These are phyloP conservation scores for Paralvinella palmiformis DNA, from an alignment of 1,140 invertebrate genomes.

Conservation along the genomic window DNA sequence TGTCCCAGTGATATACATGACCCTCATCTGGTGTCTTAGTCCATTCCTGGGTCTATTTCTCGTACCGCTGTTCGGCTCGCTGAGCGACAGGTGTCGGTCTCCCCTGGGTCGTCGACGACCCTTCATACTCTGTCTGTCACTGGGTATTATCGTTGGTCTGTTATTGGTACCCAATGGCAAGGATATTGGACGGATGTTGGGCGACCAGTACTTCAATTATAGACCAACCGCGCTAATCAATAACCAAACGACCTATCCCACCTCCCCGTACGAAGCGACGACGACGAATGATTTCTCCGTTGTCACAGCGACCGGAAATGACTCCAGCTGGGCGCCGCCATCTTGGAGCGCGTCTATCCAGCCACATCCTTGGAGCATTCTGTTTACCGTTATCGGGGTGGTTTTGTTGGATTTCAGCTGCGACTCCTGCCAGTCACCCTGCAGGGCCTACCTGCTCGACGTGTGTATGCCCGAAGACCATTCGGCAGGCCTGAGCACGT, in stretches of 20 bases:
- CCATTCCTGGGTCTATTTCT: slow-evolving; percentile 73
- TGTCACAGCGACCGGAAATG: no score
- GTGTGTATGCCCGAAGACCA: slow-evolving; percentile 90
- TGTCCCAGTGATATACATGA: slow-evolving; percentile 84
- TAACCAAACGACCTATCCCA: not conserved
- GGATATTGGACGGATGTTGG: slow-evolving; percentile 62
- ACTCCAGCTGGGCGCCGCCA: no score
- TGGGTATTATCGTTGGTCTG: slow-evolving; percentile 68
- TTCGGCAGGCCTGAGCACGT: slow-evolving; percentile 83
- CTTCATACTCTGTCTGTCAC: slow-evolving; percentile 81
- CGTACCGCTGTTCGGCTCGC: slow-evolving; percentile 82
- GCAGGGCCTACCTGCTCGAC: slow-evolving; percentile 85
- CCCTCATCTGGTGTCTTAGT: slow-evolving; percentile 86
- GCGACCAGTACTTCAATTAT: not conserved
- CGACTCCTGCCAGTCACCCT: slow-evolving; percentile 90
- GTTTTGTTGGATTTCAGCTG: slow-evolving; percentile 91
- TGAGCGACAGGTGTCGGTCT: slow-evolving; percentile 80
- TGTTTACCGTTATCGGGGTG: slow-evolving; percentile 88
- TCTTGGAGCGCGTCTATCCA: not conserved
- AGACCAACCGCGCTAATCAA: not conserved
- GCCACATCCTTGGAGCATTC: slow-evolving; percentile 57
- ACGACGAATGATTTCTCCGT: no score
- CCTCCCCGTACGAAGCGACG: no score
- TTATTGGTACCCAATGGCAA: slow-evolving; percentile 78
- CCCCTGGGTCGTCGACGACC: slow-evolving; percentile 77